phyloP scores from a whole-genome alignment of 1,140 invertebrate genomes.

The Berghia stephanieae region DNA sequence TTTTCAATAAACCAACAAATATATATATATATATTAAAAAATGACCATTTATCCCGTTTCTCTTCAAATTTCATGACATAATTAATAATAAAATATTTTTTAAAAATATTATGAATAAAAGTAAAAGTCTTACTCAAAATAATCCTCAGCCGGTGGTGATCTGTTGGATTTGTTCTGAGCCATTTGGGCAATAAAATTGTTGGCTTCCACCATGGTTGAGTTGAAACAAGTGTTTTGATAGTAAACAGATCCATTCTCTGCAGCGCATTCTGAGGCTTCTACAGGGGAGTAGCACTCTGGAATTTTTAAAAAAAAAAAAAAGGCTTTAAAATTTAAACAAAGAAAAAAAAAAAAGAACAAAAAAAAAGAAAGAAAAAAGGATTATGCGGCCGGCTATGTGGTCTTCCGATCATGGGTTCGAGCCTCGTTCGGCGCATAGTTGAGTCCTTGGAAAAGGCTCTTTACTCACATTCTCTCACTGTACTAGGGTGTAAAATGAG shows the following conservation, averaged over 20 bases:
- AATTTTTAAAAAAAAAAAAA: not conserved
- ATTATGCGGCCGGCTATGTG: too few relatives aligned
- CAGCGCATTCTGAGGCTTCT: conserved; percentile 59
- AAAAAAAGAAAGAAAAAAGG: conserved; percentile 4
- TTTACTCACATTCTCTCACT: too few relatives aligned
- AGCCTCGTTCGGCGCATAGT: too few relatives aligned
- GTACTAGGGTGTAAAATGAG: too few relatives aligned
- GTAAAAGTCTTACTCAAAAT: conserved; percentile 78
- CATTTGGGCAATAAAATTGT: conserved; percentile 54
- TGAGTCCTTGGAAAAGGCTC: too few relatives aligned
- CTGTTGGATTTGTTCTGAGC: conserved; percentile 68
- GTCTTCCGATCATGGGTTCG: too few relatives aligned
- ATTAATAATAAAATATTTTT: too few relatives aligned
- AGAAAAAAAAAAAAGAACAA: not conserved
- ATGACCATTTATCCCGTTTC: too few relatives aligned
- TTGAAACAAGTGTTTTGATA: conserved; percentile 74
- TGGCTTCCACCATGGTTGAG: conserved; percentile 68
- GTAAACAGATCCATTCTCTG: conserved; percentile 74
- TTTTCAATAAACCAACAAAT: too few relatives aligned
- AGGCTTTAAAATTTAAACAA: not conserved
- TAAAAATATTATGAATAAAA: too few relatives aligned
- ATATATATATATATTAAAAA: too few relatives aligned
- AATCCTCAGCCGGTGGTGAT: conserved; percentile 81
- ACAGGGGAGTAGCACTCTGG: conserved; percentile 65
- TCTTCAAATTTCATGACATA: too few relatives aligned